Evolutionary conservation across 2,113 vertebrate species (phyloP).

Genomic region (Ia io): DNA sequence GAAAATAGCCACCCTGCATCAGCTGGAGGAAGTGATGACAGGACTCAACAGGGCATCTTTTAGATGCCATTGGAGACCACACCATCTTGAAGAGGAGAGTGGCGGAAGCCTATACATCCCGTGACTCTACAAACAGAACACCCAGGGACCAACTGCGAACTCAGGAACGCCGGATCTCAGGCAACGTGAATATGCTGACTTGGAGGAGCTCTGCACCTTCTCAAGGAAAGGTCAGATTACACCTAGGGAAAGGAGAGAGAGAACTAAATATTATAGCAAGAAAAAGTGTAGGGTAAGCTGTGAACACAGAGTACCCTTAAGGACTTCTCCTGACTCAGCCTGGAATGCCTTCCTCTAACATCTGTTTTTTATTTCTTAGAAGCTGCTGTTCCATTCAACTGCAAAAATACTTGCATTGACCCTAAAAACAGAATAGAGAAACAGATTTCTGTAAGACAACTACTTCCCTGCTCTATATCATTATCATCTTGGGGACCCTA

Average conservation of each 20-base stretch:
- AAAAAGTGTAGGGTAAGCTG: not conserved
- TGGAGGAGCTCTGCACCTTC: too few species aligned
- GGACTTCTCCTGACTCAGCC: constrained; percentile 59
- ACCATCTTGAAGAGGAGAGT: too few species aligned
- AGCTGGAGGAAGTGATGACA: too few species aligned
- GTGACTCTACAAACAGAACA: too few species aligned
- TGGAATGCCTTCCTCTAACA: constrained; percentile 66
- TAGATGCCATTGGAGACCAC: not conserved
- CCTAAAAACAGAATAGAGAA: constrained; percentile 66
- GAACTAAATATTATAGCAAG: not conserved
- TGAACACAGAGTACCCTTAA: constrained; percentile 25
- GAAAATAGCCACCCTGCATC: not conserved
- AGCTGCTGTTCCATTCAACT: constrained; percentile 71
- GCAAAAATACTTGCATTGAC: constrained; percentile 69
- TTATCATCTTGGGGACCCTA: not conserved
- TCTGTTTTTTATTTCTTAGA: constrained; percentile 74
- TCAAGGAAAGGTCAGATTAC: too few species aligned
- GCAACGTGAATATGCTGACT: too few species aligned
- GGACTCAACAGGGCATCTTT: not conserved
- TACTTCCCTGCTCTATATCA: constrained; percentile 4
- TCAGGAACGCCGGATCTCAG: too few species aligned
- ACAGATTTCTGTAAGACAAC: constrained; percentile 36
- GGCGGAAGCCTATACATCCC: too few species aligned
- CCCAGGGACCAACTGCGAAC: too few species aligned
- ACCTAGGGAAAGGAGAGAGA: too few species aligned